Conservation (phyloP, 2,797 vertebrate genomes). For the Enteromius mattozi region DNA sequence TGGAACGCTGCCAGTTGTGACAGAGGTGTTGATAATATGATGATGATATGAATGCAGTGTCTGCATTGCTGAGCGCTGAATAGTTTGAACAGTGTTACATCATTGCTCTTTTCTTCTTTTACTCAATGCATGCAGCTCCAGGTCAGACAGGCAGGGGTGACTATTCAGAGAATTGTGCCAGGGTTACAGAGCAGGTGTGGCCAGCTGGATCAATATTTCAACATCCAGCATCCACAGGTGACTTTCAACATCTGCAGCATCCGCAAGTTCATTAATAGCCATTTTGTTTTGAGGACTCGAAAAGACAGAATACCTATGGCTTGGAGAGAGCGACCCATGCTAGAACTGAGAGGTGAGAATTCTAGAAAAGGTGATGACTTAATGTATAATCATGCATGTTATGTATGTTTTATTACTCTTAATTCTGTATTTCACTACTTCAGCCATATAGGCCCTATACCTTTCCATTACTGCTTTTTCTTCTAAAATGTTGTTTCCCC, state of each 20-base stretch:
- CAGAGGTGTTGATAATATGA: neutral
- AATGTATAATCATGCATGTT: neutral
- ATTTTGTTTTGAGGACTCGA: conserved; percentile 82
- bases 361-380: neutral
- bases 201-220: conserved; percentile 78
- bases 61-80: neutral
- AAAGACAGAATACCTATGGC: conserved; percentile 77
- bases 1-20: neutral
- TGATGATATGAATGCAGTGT: no score
- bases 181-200: conserved; percentile 76
- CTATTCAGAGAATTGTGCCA: conserved; percentile 78
- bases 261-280: conserved; percentile 81
- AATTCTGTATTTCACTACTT: no score
- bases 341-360: conserved; percentile 74
- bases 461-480: neutral
- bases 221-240: conserved; percentile 75
- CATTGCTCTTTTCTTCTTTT: neutral
- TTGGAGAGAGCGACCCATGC: conserved; percentile 76
- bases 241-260: conserved; percentile 79
- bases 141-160: conserved; percentile 77
- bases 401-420: no score
- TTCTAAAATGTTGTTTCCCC: neutral
- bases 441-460: neutral
- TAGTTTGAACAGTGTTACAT: neutral
- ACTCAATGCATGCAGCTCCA: conserved; percentile 68